Conservation (phyloP, 2,888 invertebrate genomes). For the Pterostichus niger region DNA sequence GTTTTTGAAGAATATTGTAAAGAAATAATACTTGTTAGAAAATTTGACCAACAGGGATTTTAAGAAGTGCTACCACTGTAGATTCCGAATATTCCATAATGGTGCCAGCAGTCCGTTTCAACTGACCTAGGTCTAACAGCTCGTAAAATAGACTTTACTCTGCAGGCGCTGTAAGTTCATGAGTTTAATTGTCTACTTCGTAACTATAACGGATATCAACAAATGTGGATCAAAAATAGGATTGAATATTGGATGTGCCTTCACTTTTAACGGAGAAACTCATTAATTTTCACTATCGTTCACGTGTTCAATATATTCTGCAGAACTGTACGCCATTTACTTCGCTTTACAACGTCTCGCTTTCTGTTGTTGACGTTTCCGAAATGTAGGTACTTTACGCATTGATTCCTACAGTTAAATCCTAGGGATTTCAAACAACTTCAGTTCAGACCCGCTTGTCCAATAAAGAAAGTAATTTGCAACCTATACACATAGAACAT, state of each 20-base stretch:
- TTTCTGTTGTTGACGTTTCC: not conserved
- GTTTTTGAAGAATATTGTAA: too few relatives aligned
- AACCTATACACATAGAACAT: not conserved
- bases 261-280: conserved; percentile 2
- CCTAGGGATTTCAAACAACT: not conserved
- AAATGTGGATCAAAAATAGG: conserved; percentile 23
- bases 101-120: not conserved
- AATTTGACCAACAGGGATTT: too few relatives aligned
- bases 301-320: conserved; percentile 10
- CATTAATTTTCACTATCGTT: conserved; percentile 6
- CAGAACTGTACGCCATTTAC: conserved; percentile 28
- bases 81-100: not conserved
- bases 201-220: not conserved
- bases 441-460: conserved; percentile 1
- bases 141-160: conserved; percentile 8
- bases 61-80: conserved; percentile 16
- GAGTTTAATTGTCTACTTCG: conserved; percentile 14
- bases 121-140: conserved; percentile 5
- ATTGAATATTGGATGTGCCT: not conserved
- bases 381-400: conserved; percentile 29
- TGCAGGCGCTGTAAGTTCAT: not conserved
- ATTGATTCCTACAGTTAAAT: conserved; percentile 23
- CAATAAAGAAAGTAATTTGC: not conserved
- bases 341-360: not conserved
- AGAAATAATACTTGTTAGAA: too few relatives aligned